Evolutionary conservation across 92 coral and sea anemone genomes (phyloP), one percentile per base, ranked within the genome.

Genomic region (Muricea muricata): DNA sequence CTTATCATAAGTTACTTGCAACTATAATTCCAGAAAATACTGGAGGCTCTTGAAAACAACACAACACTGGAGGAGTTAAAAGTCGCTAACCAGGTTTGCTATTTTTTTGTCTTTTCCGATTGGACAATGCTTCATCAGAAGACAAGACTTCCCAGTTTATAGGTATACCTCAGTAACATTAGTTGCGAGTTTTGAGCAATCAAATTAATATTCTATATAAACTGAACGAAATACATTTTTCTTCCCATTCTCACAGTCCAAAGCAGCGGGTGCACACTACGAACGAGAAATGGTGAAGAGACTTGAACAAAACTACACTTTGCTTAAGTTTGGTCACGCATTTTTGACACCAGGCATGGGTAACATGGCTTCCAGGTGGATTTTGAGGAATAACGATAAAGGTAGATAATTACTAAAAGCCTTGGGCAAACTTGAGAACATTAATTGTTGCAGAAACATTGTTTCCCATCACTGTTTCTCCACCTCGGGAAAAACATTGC

Each of bases 51-150:
- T 6, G 71, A 78, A 58, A 24, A 78, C 71, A 78, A 78, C 32
- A 78, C 83, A 56, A 57, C 71, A 17, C 35, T 78, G 10, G 58
- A 45, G 9, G 83, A 78, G 34, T 24, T 78, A 29, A 78, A 78
- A 23, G 69, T 78, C 10, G 39, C 83, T 0, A 78, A 78, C 65
- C 83, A 78, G 83, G 83, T 78, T n/a, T n/a, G n/a, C n/a, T n/a
- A n/a, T n/a, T n/a, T n/a, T n/a, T n/a, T n/a, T n/a, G n/a, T n/a
- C n/a, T n/a, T n/a, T n/a, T n/a, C n/a, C n/a, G n/a, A n/a, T n/a
- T n/a, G n/a, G n/a, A n/a, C n/a, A n/a, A n/a, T n/a, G n/a, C n/a
- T n/a, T n/a, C n/a, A n/a, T n/a, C n/a, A n/a, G n/a, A n/a, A n/a
- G n/a, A n/a, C n/a, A n/a, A n/a, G n/a, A n/a, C n/a, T n/a, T n/a